Conservation (phyloP, 2,888 invertebrate species). For the Apodemia hepburni region DNA sequence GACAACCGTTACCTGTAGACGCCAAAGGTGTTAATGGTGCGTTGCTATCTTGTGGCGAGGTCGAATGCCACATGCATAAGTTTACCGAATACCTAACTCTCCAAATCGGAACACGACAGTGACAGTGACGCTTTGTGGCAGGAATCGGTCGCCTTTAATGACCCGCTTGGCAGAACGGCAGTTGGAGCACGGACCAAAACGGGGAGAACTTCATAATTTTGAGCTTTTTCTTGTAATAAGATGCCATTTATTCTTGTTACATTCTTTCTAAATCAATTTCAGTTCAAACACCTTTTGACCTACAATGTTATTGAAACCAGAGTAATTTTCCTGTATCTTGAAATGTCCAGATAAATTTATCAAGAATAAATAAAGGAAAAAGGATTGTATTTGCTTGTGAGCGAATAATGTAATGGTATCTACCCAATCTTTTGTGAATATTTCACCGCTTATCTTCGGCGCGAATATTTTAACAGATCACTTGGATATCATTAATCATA, state of each 20-base stretch:
- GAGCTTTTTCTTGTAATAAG: neutral
- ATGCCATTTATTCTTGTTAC: neutral
- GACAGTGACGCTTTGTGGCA: too few species aligned
- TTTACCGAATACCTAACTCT: too few species aligned
- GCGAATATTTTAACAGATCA: conserved; percentile 44
- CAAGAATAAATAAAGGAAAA: conserved; percentile 9
- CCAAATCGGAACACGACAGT: too few species aligned
- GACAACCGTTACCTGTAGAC: too few species aligned
- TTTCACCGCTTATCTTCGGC: conserved; percentile 35
- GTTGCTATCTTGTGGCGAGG: too few species aligned
- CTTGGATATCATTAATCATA: conserved; percentile 60
- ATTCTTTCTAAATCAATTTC: neutral
- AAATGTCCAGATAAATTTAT: conserved; percentile 6
- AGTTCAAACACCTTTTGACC: neutral
- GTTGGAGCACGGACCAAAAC: too few species aligned
- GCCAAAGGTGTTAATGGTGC: too few species aligned
- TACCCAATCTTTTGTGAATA: conserved; percentile 11
- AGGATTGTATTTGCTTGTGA: neutral
- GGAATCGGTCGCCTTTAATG: too few species aligned
- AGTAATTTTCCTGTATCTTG: conserved; percentile 1
- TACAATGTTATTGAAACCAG: neutral
- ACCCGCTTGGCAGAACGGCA: too few species aligned
- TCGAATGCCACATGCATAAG: too few species aligned
- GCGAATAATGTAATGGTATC: conserved; percentile 6
- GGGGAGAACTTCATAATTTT: too few species aligned